Evolutionary conservation across 2,797 vertebrate species (phyloP), one percentile per base, ranked within the genome.

Genomic region (Argyrosomus regius): DNA sequence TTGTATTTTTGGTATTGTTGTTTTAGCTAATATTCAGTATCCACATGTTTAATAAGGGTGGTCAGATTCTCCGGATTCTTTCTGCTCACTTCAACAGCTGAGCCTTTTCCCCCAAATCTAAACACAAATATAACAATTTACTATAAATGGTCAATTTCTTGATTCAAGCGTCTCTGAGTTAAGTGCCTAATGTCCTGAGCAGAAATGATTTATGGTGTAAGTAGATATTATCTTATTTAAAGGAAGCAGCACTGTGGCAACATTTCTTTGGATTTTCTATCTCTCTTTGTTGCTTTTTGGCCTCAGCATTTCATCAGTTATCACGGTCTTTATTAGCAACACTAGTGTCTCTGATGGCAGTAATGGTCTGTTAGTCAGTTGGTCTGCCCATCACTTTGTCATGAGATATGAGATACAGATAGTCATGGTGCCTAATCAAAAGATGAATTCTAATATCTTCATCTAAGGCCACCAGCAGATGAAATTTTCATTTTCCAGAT

Each of bases 121-220:
- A 35, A 24, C 17, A 43, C 45, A 45, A 1, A 9, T 49, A 5
- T 18, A 46, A 24, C 22, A 5, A 43, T 56, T 70, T 48, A 12
- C 48, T 41, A 48, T 54, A 49, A 58, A 70, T 63, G 48, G 20
- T 28, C 26, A 63, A 3, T 5, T 75, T 17, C 16, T 24, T 69
- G 43, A 60, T 26, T 13, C 13, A n/a, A 50, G 57, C 53, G 58
- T 63, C 18, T 73, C 35, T 39, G 26, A 62, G 35, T 31, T 9
- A 54, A 56, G 6, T 45, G 24, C 26, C 63, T 63, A 24, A 31
- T 70, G 8, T 59, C 22, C 48, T 22, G 43, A 41, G 39, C 7
- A 50, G 35, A 56, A 56, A 12, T 57, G 43, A 61, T 61, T 71
- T 52, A 61, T 71, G 14, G 41, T 72, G 28, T 63, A 41, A 28